A percentile compares a stretch with the other conserved stretches of the same genome.
Conservation (phyloP, 2,797 vertebrate genomes). For the Cichlasoma orientale region DNA sequence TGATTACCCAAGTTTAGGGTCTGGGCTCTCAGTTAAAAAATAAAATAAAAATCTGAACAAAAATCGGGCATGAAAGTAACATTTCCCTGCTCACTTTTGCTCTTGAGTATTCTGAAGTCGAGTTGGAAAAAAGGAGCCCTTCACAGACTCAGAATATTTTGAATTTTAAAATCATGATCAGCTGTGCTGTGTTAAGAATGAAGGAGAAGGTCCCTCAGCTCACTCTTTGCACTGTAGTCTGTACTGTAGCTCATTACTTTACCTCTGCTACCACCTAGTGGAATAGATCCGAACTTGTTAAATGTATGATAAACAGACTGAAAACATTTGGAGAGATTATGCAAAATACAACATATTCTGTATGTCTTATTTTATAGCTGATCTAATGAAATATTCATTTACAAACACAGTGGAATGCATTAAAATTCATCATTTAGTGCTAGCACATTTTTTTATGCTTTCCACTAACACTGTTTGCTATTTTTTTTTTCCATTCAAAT, state of each 20-base stretch:
- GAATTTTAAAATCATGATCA: not conserved
- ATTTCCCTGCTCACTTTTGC: not conserved
- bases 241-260: not conserved
- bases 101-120: not conserved
- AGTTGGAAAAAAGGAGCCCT: not conserved
- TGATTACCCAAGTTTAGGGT: not conserved
- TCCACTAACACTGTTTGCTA: not conserved
- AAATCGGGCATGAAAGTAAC: not conserved
- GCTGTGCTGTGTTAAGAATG: no score
- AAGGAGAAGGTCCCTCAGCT: not conserved
- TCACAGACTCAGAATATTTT: no score
- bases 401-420: not conserved
- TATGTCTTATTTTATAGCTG: not conserved
- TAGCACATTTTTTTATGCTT: not conserved
- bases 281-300: not conserved
- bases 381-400: not conserved
- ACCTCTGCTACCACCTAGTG: constrained; percentile 62
- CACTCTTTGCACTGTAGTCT: not conserved
- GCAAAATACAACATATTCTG: not conserved
- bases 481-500: not conserved
- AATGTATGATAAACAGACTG: not conserved
- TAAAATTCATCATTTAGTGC: not conserved
- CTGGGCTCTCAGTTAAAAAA: not conserved
- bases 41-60: accelerated
- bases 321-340: not conserved